A percentile compares a stretch with the other conserved stretches of the same genome.
Conservation (phyloP, 2,797 vertebrate species). For the Gymnothorax javanicus region DNA sequence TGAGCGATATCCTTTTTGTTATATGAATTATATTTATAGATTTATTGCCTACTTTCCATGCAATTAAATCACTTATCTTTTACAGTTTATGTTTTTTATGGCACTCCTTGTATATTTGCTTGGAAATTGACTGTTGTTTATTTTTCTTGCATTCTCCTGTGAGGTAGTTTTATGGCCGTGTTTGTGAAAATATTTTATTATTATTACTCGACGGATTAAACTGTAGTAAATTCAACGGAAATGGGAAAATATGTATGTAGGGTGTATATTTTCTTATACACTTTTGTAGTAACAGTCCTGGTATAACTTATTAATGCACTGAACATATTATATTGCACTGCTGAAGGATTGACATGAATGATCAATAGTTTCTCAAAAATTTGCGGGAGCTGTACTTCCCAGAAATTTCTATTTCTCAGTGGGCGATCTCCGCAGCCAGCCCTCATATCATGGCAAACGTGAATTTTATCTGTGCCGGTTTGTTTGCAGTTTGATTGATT, state of each 20-base stretch:
- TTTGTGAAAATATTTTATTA: background rate
- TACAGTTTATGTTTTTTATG: background rate
- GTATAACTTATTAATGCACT: background rate
- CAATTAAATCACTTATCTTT: slow-evolving; percentile 48
- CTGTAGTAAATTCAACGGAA: background rate
- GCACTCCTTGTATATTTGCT: background rate
- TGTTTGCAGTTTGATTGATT: background rate
- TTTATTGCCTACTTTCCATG: background rate
- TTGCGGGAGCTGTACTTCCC: background rate
- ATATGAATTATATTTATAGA: background rate
- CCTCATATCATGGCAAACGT: background rate
- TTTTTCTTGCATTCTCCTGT: background rate
- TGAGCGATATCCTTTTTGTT: too few relatives aligned
- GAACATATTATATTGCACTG: background rate
- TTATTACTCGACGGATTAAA: background rate
- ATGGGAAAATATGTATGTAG: background rate
- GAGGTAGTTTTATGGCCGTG: background rate
- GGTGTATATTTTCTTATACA: background rate
- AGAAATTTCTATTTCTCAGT: background rate
- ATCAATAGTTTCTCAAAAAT: background rate
- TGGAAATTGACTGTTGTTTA: background rate
- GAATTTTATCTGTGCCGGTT: background rate
- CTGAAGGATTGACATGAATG: background rate
- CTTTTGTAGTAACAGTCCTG: background rate
- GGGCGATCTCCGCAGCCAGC: background rate